Evolutionary conservation across 2,113 vertebrate species (phyloP).

Genomic region (Formicarius rufipectus): DNA sequence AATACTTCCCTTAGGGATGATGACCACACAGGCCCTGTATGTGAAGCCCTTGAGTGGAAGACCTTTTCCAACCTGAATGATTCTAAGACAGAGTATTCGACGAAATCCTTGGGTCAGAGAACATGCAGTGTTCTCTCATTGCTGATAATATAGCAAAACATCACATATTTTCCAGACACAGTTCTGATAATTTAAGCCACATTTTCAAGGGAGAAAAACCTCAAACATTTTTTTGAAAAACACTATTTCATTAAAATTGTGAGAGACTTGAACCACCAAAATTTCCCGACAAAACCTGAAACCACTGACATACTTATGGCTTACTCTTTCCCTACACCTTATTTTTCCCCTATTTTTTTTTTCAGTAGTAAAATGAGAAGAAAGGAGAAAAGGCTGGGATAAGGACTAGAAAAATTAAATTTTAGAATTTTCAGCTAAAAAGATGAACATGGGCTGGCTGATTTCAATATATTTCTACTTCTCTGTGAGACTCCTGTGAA

Average conservation of each 20-base stretch:
- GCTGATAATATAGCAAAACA: neutral
- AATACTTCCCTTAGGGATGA: neutral
- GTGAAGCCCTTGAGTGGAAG: neutral
- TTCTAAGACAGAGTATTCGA: neutral
- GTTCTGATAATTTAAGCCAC: neutral
- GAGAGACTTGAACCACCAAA: neutral
- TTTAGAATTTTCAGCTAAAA: neutral
- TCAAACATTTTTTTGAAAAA: neutral
- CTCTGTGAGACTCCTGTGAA: neutral
- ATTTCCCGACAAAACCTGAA: neutral
- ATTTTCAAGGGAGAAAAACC: neutral
- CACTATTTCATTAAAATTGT: neutral
- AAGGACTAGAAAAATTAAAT: neutral
- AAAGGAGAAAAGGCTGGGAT: neutral
- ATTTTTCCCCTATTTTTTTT: neutral
- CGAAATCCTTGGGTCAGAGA: neutral
- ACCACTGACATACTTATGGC: neutral
- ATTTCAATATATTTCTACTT: neutral
- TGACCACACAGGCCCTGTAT: rapidly evolving
- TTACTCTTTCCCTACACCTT: neutral
- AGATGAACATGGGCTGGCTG: neutral
- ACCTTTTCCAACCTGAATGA: neutral
- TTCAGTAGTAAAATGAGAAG: neutral
- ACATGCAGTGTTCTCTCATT: neutral
- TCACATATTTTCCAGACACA: neutral